A percentile compares a stretch with the other conserved stretches of the same genome.
Evolutionary conservation across 2,113 vertebrate genomes (phyloP).

Genomic region (Murina feae): DNA sequence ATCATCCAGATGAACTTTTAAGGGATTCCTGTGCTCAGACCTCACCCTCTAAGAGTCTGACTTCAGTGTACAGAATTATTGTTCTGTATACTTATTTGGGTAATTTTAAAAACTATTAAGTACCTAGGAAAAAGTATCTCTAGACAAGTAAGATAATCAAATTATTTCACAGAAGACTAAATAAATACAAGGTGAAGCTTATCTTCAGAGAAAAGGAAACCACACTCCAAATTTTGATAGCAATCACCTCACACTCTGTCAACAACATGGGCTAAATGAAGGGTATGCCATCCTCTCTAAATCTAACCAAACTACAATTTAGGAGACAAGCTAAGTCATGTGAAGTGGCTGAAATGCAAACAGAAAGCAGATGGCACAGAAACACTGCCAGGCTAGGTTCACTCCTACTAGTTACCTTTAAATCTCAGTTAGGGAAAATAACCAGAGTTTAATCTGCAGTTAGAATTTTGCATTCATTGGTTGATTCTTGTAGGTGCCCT

Average conservation of each 20-base stretch:
- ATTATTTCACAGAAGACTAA: not conserved
- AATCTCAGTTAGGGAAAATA: not conserved
- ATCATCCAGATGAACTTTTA: not conserved
- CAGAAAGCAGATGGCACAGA: not conserved
- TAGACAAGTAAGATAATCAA: not conserved
- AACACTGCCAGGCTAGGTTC: not conserved
- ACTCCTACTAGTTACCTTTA: not conserved
- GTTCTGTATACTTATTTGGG: not conserved
- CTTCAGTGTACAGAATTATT: not conserved
- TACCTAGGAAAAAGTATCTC: constrained; percentile 3
- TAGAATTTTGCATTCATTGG: not conserved
- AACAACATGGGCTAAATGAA: not conserved
- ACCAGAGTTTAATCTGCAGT: not conserved
- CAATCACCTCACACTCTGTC: not conserved
- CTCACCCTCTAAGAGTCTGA: not conserved
- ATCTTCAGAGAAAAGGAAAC: not conserved
- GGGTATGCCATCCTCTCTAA: not conserved
- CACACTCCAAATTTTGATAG: constrained; percentile 13
- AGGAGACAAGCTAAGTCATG: not conserved
- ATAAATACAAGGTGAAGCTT: not conserved
- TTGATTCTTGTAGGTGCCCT: not conserved
- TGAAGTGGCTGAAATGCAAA: not conserved
- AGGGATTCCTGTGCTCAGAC: not conserved
- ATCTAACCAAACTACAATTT: not conserved
- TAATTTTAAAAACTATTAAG: not conserved